Percentiles rank a stretch among this genome's conserved stretches.
These are phyloP conservation scores for Syritta pipiens DNA, from an alignment of 2,888 invertebrate genomes.

Conservation along the genomic window DNA sequence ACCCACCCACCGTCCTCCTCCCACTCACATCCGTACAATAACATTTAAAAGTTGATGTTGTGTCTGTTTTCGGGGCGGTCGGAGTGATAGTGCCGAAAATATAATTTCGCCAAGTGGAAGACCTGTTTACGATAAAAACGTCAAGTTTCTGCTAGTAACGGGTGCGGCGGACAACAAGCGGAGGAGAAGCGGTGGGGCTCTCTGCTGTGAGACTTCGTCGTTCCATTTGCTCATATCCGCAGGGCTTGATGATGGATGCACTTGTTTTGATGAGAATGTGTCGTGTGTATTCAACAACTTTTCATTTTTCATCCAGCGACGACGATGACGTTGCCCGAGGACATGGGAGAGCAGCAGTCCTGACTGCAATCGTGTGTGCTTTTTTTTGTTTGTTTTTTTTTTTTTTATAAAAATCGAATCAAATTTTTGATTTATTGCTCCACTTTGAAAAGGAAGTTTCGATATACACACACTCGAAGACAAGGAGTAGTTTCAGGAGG, in stretches of 20 bases:
- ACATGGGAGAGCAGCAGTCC: background rate
- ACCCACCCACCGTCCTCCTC: background rate
- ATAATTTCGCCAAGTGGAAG: constrained; percentile 1
- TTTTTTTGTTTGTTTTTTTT: background rate
- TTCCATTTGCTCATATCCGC: background rate
- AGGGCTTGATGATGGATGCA: constrained; percentile 41
- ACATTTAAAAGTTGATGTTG: constrained; percentile 5
- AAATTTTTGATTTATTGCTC: constrained; percentile 44
- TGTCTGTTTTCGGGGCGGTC: background rate
- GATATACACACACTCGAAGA: constrained; percentile 16
- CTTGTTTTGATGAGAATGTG: constrained; percentile 57
- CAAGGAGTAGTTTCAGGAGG: background rate
- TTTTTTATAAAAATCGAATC: constrained; percentile 10
- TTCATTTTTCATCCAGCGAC: background rate
- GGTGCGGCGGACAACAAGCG: background rate
- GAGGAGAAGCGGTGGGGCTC: background rate
- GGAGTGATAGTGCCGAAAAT: background rate
- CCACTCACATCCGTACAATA: constrained; percentile 1
- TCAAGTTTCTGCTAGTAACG: too few relatives aligned
- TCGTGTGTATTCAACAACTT: constrained; percentile 11
- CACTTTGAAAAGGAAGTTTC: constrained; percentile 10
- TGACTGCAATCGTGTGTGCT: background rate
- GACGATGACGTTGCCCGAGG: too few relatives aligned
- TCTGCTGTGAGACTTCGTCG: background rate
- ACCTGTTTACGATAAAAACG: constrained; percentile 8